Evolutionary conservation across 2,113 vertebrate genomes (phyloP).

Genomic region (Progne subis): DNA sequence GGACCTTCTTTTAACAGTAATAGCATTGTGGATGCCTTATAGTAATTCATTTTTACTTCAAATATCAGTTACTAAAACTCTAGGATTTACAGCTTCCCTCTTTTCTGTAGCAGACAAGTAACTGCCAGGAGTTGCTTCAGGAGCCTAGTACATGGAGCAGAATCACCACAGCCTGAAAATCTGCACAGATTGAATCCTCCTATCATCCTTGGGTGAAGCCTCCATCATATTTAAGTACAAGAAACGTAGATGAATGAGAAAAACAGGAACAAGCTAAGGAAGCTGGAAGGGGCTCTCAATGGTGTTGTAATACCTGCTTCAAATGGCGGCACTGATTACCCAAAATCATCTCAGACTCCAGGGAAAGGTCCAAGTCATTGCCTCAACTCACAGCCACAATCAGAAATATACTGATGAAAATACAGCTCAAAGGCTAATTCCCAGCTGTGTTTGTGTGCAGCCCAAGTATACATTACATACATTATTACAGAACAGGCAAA

Average conservation of each 20-base stretch:
- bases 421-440: neutral
- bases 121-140: neutral
- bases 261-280: neutral
- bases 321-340: neutral
- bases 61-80: neutral
- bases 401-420: neutral
- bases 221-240: neutral
- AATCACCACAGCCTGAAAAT: neutral
- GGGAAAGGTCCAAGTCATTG: neutral
- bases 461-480: neutral
- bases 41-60: neutral
- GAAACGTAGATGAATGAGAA: neutral
- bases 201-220: fast-evolving
- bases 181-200: neutral
- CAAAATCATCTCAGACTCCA: neutral
- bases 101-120: neutral
- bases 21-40: neutral
- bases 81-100: neutral
- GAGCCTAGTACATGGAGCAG: neutral
- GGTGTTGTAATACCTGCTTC: neutral
- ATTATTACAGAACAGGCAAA: neutral
- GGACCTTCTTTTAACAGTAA: neutral
- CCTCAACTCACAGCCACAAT: neutral
- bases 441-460: neutral
- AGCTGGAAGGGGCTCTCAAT: neutral